Base-by-base conservation (phyloP, 2,888 invertebrate species). In the Temnothorax unifasciatus region DNA sequence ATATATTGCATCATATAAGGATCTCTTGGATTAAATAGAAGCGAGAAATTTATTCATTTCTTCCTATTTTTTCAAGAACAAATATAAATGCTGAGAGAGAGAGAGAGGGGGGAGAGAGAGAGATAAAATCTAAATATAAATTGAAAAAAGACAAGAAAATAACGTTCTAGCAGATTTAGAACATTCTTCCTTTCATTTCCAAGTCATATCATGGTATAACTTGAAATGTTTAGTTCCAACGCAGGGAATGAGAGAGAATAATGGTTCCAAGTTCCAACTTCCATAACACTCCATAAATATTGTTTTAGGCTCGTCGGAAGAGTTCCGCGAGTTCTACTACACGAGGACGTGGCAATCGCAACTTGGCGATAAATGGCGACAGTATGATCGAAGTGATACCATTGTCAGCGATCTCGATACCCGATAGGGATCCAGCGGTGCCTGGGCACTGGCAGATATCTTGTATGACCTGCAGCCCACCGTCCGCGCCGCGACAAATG, bases 341-440 rank as follows among this genome's bases (percentile, higher is more conserved):
- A 1, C 77, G 59, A 21, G 82, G 47, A 15, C 84, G 73, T 9
- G 52, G 77, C 0, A 91, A 87, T 59, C 88, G 91, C 2, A 90
- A 84, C 59, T 92, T 91, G 61, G 73, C 92, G 15, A 87, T 90
- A 87, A 91, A 89, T 83, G 90, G 87, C 57, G 92, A 92, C 69
- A 91, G 93, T 61, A 86, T 93, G 50, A 95, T 96, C 79, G 96
- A 96, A 93, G 96, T 97, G n/a, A 97, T 97, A 91, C 96, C 96
- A 6, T 92, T 97, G 57, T 96, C 96, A 2, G 96, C 96, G 83
- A 96, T 96, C 87, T 95, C 96, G 54, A 95, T 96, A 21, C 96
- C 96, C 13, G 95, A 95, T 50, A 93, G 87, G 76, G 88, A 86
- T 82, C 82, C 87, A 41, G 82, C 71, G 85, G 85, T 82, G 52